Evolutionary conservation across 2,797 vertebrate species (phyloP).

Genomic region (Notoglanidium macrostoma): DNA sequence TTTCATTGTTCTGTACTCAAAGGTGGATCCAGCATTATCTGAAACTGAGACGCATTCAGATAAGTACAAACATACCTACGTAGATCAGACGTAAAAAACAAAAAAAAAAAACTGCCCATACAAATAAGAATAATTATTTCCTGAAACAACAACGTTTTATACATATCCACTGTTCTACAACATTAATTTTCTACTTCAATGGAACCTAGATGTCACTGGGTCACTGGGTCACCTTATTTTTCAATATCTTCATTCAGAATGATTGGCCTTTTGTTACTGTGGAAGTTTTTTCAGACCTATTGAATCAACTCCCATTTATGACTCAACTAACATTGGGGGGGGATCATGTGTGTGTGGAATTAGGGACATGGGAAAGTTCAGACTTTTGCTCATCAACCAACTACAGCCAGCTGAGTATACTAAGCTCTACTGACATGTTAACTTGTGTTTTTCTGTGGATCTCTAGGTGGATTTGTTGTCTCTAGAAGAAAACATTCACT

Average conservation of each 20-base stretch:
- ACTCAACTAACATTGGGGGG: not conserved
- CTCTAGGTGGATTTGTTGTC: conserved; percentile 9
- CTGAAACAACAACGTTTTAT: not conserved
- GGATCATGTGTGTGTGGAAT: not conserved
- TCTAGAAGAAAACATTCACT: not conserved
- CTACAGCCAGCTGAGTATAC: not conserved
- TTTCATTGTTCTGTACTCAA: not conserved
- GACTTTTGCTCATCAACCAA: not conserved
- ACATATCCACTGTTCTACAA: not conserved
- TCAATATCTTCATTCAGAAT: conserved; percentile 2
- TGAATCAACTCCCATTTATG: conserved; percentile 19
- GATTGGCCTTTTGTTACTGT: not conserved
- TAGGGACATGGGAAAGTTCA: not conserved
- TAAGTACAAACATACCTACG: not conserved
- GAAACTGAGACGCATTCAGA: not conserved
- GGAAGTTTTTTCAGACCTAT: not conserved
- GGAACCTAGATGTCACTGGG: not conserved
- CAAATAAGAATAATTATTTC: not conserved
- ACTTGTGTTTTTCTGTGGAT: not conserved
- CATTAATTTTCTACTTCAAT: not conserved
- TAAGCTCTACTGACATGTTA: not conserved
- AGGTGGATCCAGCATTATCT: not conserved
- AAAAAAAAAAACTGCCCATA: no score
- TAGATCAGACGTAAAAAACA: not conserved
- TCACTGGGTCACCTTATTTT: conserved; percentile 3